Base-by-base conservation (phyloP, 2,797 vertebrate genomes). In the Heteromormyrus szaboi region DNA sequence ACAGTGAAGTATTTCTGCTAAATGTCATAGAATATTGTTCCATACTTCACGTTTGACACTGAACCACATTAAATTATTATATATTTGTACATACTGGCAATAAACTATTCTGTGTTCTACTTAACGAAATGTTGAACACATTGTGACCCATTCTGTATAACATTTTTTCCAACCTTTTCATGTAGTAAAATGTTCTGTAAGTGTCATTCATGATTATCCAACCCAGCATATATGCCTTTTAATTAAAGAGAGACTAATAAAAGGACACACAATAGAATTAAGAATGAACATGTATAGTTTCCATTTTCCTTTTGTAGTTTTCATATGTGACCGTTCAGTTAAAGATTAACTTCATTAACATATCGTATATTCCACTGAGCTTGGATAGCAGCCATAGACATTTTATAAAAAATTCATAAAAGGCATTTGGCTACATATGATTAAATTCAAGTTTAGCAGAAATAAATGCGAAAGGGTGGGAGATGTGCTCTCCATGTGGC, bases 331-430 rank as follows among this genome's bases (percentile, higher is more conserved):
- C 72, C 72, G 44, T 79, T 79, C 72, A 79, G 41, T 79, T 44
- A 79, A 44, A 79, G 72, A 79, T 79, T 37, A 25, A 25, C 19
- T 79, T 79, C 72, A 44, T 79, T 41, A 79, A n/a, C 72, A 9
- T 41, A 79, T 44, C 2, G 1, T 79, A n/a, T 79, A 79, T 79
- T 37, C 72, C 37, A 41, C 41, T n/a, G 37, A 79, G 14, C 72
- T 79, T 79, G 72, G 72, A 41, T n/a, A 17, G 72, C n/a, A 79
- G 37, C 17, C 72, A n/a, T 44, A 44, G 72, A 79, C 72, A 44
- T 79, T 44, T n/a, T n/a, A 44, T 44, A 56, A 86, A 86, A 86
- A 19, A 56, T 4, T 86, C 83, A 85, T 29, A 85, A 85, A 85
- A 37, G 7, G 53, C 29, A 41, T 86, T 86, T 59, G 53, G 53